Percentiles rank a stretch among this genome's conserved stretches.
These are phyloP conservation scores for Beris chalybata DNA, from an alignment of 2,888 invertebrate species.

Conservation along the genomic window DNA sequence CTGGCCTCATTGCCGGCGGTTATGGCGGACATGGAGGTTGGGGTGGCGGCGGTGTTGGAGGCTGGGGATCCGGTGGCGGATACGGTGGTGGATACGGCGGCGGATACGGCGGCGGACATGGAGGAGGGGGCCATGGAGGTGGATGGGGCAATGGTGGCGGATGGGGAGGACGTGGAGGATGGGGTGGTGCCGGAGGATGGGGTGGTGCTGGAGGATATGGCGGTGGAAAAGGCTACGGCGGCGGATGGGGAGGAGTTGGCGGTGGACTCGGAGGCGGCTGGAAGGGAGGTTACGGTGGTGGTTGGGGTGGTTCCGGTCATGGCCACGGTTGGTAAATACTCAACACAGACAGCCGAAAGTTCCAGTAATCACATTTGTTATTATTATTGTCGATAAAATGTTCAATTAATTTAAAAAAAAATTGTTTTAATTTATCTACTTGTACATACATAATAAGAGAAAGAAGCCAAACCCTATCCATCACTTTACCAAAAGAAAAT, in stretches of 20 bases:
- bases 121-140: slow-evolving; percentile 5
- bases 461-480: no score
- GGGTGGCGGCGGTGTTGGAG: background rate
- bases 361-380: no score
- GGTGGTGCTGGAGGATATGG: background rate
- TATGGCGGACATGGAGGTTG: background rate
- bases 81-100: background rate
- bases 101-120: background rate
- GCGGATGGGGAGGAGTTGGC: slow-evolving; percentile 6
- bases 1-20: background rate
- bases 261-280: background rate
- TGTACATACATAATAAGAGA: no score
- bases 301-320: slow-evolving; percentile 2
- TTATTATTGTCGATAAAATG: no score
- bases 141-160: background rate
- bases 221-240: background rate
- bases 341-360: no score
- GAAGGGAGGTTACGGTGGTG: slow-evolving; percentile 4
- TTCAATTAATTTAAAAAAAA: no score
- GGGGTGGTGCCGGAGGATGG: background rate
- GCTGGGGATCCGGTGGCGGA: slow-evolving; percentile 8
- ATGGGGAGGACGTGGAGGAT: slow-evolving; percentile 1
- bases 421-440: no score
- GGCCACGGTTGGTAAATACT: background rate
- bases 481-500: no score